Evolutionary conservation across 1,140 invertebrate genomes (phyloP), one percentile per base, ranked within the genome.

Genomic region (Magallana gigas): DNA sequence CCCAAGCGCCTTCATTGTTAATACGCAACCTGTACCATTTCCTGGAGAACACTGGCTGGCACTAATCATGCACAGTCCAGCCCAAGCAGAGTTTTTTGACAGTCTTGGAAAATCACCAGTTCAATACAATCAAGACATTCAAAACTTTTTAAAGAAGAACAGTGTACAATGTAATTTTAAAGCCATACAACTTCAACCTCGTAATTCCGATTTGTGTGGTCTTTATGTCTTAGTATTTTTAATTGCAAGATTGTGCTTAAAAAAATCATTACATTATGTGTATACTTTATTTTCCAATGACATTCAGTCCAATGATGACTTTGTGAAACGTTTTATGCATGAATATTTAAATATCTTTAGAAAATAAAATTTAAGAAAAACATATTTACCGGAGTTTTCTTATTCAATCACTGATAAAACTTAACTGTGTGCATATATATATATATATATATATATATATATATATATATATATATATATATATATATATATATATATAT

Each of bases 41-140:
- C 84, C 87, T 9, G 87, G 87, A 71, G 85, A 85, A 86, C 87
- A 88, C 58, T 88, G 87, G 87, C 23, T 86, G 18, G 62, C 76
- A 0, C 14, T 88, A 5, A 59, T 64, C 4, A n/a, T 88, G 4
- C 81, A 71, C 8, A 86, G n/a, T 86, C 18, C 85, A 29, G 18
- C 14, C 1, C 16, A 84, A 11, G 83, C 57, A 36, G 71, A 85
- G 23, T 88, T 88, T 80, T 84, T 85, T 62, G 87, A 88, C 57
- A 88, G 83, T 57, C 83, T 88, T 56, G 87, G 87, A 56, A 84
- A 84, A 60, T 84, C 83, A 59, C 83, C 83, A 29, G 12, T 57
- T 29, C 58, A 84, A 60, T 84, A 84, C 57, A 60, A 60, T 84
- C 57, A 23, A n/a, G 83, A 84, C 18, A 84, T 84, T 29, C 57